These are phyloP conservation scores for Hoplodrina blanda DNA, from an alignment of 2,888 invertebrate genomes.

Conservation along the genomic window DNA sequence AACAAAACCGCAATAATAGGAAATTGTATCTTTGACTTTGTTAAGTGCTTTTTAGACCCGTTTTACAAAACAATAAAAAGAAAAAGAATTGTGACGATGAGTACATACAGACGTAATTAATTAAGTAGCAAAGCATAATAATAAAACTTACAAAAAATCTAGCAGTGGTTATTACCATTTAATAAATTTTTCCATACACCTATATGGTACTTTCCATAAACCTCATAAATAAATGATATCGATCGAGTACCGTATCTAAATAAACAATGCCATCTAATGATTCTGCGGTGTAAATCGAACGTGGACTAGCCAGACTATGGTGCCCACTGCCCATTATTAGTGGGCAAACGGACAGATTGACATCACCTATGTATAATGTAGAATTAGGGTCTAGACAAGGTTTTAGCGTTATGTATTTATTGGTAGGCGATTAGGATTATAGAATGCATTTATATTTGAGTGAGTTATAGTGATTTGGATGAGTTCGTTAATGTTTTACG, in stretches of 20 bases:
- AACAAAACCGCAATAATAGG: too few relatives aligned
- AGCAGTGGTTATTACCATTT: too few relatives aligned
- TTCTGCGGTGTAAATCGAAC: slow-evolving; percentile 45
- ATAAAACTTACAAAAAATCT: too few relatives aligned
- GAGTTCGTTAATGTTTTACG: not conserved
- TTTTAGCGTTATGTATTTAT: slow-evolving; percentile 46
- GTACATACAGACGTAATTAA: too few relatives aligned
- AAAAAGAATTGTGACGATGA: too few relatives aligned
- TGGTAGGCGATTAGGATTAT: not conserved
- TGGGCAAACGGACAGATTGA: slow-evolving; percentile 70
- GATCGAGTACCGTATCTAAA: slow-evolving; percentile 42
- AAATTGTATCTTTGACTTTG: too few relatives aligned
- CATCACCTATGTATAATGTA: slow-evolving; percentile 54
- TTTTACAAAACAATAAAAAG: too few relatives aligned
- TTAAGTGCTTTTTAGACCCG: too few relatives aligned
- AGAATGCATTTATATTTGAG: not conserved
- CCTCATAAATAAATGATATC: slow-evolving; percentile 13
- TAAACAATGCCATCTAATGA: slow-evolving; percentile 63
- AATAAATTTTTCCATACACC: too few relatives aligned
- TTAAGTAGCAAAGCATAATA: too few relatives aligned
- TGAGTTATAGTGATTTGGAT: not conserved
- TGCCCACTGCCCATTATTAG: slow-evolving; percentile 53
- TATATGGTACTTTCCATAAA: too few relatives aligned
- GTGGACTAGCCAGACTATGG: slow-evolving; percentile 23
- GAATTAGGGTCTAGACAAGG: slow-evolving; percentile 47